A percentile compares a stretch with the other conserved stretches of the same genome.
Conservation (phyloP, 2,113 vertebrate species). For the Neolamprologus modestus region DNA sequence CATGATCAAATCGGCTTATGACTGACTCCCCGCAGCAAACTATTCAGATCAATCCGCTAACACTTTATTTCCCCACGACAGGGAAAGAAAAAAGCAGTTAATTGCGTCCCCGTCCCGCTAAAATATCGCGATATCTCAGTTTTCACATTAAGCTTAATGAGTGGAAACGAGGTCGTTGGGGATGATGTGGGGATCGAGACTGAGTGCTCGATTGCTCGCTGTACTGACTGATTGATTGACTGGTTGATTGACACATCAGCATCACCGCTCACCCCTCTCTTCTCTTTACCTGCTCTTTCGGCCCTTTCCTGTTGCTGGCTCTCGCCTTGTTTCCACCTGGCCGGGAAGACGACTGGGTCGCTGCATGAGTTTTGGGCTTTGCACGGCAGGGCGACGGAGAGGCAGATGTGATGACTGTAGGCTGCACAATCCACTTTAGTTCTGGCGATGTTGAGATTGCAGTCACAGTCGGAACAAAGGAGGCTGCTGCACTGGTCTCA, state of each 20-base stretch:
- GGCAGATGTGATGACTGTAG: constrained; percentile 75
- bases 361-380: constrained; percentile 62
- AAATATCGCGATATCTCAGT: constrained; percentile 23
- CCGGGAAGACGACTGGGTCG: constrained; percentile 52
- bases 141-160: not conserved
- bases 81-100: not conserved
- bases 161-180: not conserved
- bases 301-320: constrained; percentile 76
- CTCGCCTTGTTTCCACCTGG: constrained; percentile 68
- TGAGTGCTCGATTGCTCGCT: not conserved
- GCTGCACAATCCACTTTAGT: constrained; percentile 83
- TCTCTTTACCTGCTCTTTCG: constrained; percentile 81
- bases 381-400: constrained; percentile 72
- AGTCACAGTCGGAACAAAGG: constrained; percentile 84
- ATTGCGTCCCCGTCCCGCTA: not conserved
- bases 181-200: not conserved
- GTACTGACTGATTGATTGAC: not conserved
- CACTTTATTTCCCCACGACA: not conserved
- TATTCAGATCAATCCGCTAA: not conserved
- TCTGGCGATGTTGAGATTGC: constrained; percentile 81
- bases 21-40: not conserved
- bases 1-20: not conserved
- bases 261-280: not conserved
- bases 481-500: constrained; percentile 70
- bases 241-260: not conserved